Evolutionary conservation across 2,888 invertebrate genomes (phyloP).

Genomic region (Trachelus stipa): DNA sequence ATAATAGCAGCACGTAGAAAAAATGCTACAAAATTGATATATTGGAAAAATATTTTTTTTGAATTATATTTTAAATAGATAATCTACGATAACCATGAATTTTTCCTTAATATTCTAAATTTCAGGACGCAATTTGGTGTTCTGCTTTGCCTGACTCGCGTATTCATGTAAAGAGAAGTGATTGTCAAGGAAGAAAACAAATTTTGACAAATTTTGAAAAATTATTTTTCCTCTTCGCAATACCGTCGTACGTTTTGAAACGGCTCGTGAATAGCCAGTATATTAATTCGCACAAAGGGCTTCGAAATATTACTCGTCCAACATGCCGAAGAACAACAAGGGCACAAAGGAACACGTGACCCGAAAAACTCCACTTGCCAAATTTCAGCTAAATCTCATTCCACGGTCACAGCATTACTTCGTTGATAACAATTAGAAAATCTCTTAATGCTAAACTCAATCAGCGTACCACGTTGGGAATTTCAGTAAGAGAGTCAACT

Average conservation of each 20-base stretch:
- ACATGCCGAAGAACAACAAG: conserved; percentile 26
- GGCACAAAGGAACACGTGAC: conserved; percentile 22
- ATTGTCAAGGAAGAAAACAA: not conserved
- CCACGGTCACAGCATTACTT: not conserved
- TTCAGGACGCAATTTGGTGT: too few relatives aligned
- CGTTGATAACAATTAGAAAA: not conserved
- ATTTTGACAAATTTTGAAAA: not conserved
- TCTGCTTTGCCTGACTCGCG: too few relatives aligned
- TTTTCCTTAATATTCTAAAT: too few relatives aligned
- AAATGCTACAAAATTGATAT: too few relatives aligned
- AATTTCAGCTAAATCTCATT: not conserved
- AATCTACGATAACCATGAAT: too few relatives aligned
- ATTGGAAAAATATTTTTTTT: too few relatives aligned
- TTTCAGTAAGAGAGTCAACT: not conserved
- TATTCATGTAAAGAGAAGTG: not conserved
- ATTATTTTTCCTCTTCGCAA: conserved; percentile 17
- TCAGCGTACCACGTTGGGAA: not conserved
- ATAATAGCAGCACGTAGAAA: not conserved
- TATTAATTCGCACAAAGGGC: conserved; percentile 38
- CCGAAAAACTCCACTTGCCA: not conserved
- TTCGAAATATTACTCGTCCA: conserved; percentile 42
- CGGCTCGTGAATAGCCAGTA: conserved; percentile 42
- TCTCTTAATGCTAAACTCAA: not conserved
- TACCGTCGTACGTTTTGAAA: conserved; percentile 2
- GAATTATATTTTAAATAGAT: too few relatives aligned